Percentiles rank a stretch among this genome's conserved stretches.
These are phyloP conservation scores for Carpatolechia fugitivella DNA, from an alignment of 2,888 invertebrate genomes.

Conservation along the genomic window DNA sequence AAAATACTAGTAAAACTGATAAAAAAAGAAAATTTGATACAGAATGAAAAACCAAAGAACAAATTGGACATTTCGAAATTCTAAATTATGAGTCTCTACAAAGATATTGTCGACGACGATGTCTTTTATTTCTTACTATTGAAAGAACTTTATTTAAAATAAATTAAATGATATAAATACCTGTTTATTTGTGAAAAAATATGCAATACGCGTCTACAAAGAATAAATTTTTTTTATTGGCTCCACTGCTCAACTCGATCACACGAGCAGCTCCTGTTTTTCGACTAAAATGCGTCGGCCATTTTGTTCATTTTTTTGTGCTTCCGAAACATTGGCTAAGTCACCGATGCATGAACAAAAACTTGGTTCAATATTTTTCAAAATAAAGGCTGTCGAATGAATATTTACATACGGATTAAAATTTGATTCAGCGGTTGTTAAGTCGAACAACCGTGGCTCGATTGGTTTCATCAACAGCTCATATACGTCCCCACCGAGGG, in stretches of 20 bases:
- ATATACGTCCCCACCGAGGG: too few relatives aligned
- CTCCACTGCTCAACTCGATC: background rate
- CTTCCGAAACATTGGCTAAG: conserved; percentile 45
- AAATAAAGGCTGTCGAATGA: conserved; percentile 35
- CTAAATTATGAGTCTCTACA: too few relatives aligned
- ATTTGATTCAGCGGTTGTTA: conserved; percentile 18
- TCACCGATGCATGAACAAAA: conserved; percentile 48
- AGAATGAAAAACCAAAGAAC: too few relatives aligned
- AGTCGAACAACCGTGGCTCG: conserved; percentile 15
- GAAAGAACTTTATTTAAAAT: too few relatives aligned
- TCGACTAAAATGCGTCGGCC: conserved; percentile 21
- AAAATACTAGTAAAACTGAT: too few relatives aligned
- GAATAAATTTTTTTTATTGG: background rate
- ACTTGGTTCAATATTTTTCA: conserved; percentile 57
- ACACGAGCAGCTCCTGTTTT: background rate
- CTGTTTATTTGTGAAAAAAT: background rate
- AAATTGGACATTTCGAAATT: too few relatives aligned
- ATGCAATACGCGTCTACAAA: background rate
- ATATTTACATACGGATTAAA: conserved; percentile 12
- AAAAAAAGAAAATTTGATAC: too few relatives aligned
- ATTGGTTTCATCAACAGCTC: background rate
- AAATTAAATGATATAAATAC: background rate
- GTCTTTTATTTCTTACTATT: too few relatives aligned
- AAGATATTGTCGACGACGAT: too few relatives aligned
- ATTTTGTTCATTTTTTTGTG: conserved; percentile 41